Evolutionary conservation across 2,113 vertebrate species (phyloP).

Genomic region (Pachycephala philippinensis): DNA sequence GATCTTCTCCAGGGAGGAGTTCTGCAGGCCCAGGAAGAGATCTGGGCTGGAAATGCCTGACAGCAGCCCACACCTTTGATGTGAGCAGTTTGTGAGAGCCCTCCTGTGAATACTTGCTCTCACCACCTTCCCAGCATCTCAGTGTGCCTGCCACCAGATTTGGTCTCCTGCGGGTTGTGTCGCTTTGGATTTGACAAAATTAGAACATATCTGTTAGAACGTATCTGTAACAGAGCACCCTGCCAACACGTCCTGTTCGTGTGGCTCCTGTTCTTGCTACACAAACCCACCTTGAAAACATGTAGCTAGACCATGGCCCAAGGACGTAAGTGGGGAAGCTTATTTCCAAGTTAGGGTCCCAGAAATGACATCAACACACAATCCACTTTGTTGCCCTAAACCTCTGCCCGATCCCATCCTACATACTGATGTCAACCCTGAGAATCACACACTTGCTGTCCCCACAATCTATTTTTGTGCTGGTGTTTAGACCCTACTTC

Average conservation of each 20-base stretch:
- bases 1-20: not conserved
- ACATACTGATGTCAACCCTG: not conserved
- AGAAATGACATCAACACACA: not conserved
- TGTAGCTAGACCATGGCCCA: not conserved
- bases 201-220: not conserved
- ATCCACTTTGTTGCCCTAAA: not conserved
- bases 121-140: not conserved
- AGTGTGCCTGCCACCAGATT: not conserved
- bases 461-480: not conserved
- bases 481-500: not conserved
- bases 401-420: rapidly evolving
- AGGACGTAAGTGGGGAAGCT: not conserved
- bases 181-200: not conserved
- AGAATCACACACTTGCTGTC: not conserved
- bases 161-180: not conserved
- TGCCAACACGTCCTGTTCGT: not conserved
- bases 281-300: not conserved
- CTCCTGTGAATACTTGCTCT: not conserved
- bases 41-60: rapidly evolving
- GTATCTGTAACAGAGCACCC: not conserved
- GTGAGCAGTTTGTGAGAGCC: not conserved
- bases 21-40: not conserved
- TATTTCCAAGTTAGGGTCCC: not conserved
- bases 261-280: not conserved
- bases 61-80: rapidly evolving